Percentiles rank a stretch among this genome's conserved stretches.
Conservation (phyloP, 2,888 invertebrate genomes). For the Lithophane socia region DNA sequence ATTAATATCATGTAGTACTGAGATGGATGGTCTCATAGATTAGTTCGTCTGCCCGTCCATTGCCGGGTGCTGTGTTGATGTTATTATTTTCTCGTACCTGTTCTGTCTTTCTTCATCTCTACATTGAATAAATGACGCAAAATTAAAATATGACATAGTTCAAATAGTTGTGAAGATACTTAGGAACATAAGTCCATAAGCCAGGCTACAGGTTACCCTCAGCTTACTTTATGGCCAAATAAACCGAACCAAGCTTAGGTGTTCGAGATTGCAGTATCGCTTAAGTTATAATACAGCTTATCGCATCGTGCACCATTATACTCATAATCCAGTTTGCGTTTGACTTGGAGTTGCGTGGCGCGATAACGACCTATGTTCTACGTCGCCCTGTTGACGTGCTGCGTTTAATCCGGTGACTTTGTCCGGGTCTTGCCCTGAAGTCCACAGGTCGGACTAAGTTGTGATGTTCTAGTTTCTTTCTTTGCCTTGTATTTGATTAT, state of each 20-base stretch:
- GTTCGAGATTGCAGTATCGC: slow-evolving; percentile 61
- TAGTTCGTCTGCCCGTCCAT: no score
- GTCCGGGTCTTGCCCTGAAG: background rate
- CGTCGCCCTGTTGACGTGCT: slow-evolving; percentile 26
- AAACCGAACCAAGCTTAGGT: slow-evolving; percentile 37
- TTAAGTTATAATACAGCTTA: slow-evolving; percentile 61
- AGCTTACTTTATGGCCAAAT: slow-evolving; percentile 39
- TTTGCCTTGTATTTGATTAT: background rate
- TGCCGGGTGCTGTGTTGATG: background rate
- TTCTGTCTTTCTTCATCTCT: background rate
- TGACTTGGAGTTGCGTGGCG: slow-evolving; percentile 54
- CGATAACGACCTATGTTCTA: slow-evolving; percentile 41
- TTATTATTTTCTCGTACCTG: background rate
- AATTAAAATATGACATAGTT: no score
- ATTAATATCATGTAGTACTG: background rate
- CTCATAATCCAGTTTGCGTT: slow-evolving; percentile 58
- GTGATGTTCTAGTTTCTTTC: background rate
- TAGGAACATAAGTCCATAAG: no score
- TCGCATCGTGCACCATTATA: slow-evolving; percentile 57
- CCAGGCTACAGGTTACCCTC: background rate
- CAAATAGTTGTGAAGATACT: background rate
- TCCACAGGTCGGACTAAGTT: no score
- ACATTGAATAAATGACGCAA: background rate
- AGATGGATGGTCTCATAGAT: background rate
- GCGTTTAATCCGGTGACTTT: slow-evolving; percentile 4